Conservation (phyloP, 2,888 invertebrate genomes). For the Steinernema hermaphroditum region DNA sequence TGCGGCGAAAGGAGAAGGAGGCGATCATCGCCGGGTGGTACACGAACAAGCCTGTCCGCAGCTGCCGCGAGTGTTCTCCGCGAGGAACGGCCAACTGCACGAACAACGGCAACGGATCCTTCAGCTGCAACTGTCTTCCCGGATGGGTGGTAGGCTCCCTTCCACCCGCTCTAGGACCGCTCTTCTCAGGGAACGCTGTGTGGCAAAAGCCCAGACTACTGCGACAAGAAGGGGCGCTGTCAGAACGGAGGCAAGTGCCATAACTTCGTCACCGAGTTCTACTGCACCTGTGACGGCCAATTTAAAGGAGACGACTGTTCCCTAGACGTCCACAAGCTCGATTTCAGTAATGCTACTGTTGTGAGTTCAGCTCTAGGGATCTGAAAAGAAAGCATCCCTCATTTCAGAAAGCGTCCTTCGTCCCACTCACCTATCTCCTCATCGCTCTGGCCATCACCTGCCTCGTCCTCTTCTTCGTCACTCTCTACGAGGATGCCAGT, state of each 20-base stretch:
- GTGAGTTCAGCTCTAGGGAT: background rate
- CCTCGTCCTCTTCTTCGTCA: background rate
- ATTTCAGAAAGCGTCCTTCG: constrained; percentile 6
- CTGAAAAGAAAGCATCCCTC: background rate
- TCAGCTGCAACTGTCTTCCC: background rate
- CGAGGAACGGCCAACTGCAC: background rate
- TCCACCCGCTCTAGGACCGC: background rate
- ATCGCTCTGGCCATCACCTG: background rate
- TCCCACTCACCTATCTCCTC: background rate
- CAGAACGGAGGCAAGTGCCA: constrained; percentile 8
- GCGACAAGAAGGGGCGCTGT: background rate
- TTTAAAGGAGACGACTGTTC: constrained; percentile 6
- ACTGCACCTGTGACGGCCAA: background rate
- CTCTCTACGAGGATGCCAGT: background rate
- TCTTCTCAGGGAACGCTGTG: background rate
- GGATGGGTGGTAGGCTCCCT: background rate
- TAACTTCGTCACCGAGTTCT: constrained; percentile 14
- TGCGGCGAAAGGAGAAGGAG: background rate
- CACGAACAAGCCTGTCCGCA: background rate
- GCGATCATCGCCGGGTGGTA: background rate
- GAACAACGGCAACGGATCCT: background rate
- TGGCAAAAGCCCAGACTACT: constrained; percentile 18
- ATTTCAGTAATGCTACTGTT: background rate
- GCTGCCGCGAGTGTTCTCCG: background rate
- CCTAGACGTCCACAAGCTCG: background rate